Conservation (phyloP, 2,888 invertebrate genomes). For the Octonoba sinensis region DNA sequence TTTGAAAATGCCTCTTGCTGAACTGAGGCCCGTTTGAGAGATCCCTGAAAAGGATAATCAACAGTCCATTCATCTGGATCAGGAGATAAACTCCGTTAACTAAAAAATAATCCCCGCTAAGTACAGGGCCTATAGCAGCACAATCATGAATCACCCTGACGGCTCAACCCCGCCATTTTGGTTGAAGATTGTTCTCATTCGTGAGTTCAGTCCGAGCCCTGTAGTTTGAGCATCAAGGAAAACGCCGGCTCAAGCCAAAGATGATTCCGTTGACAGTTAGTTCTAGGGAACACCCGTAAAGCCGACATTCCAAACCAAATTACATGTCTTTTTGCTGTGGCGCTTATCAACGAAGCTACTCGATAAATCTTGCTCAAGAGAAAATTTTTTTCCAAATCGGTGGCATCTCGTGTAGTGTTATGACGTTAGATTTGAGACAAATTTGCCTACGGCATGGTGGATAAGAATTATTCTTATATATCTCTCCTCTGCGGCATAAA, state of each 20-base stretch:
- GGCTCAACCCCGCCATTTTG: slow-evolving; percentile 54
- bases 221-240: slow-evolving; percentile 48
- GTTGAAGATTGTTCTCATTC: slow-evolving; percentile 50
- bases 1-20: no score
- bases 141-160: slow-evolving; percentile 53
- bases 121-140: slow-evolving; percentile 42
- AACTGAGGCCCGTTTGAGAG: no score
- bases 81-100: slow-evolving; percentile 17
- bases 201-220: slow-evolving; percentile 30
- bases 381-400: slow-evolving; percentile 37
- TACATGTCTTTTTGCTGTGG: slow-evolving; percentile 52
- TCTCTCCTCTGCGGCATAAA: no score
- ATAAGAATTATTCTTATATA: no score
- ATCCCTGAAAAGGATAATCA: no score
- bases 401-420: slow-evolving; percentile 36
- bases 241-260: slow-evolving; percentile 37
- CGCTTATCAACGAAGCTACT: slow-evolving; percentile 54
- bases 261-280: slow-evolving; percentile 60
- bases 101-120: slow-evolving; percentile 25
- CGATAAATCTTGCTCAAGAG: slow-evolving; percentile 59
- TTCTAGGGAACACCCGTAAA: slow-evolving; percentile 54
- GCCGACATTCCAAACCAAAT: slow-evolving; percentile 61
- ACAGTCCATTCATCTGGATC: slow-evolving; percentile 7
- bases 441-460: no score
- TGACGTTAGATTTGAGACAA: slow-evolving; percentile 30